Conservation (phyloP, 2,888 invertebrate species). For the Cantharis nigra region DNA sequence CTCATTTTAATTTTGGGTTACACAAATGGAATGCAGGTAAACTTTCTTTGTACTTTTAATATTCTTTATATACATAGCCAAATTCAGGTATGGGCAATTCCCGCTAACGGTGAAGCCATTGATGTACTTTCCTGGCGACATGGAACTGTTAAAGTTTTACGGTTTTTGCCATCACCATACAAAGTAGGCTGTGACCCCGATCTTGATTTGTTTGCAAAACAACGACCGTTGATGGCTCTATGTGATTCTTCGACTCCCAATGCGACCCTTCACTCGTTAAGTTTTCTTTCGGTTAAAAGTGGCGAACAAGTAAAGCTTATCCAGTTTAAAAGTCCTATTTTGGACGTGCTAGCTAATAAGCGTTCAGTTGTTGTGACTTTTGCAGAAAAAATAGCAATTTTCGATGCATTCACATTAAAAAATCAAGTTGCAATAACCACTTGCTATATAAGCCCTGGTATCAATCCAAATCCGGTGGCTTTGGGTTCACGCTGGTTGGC, state of each 20-base stretch:
- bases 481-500: constrained; percentile 85
- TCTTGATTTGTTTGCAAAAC: constrained; percentile 74
- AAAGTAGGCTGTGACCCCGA: constrained; percentile 54
- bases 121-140: constrained; percentile 95
- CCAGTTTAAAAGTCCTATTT: constrained; percentile 88
- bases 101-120: constrained; percentile 89
- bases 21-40: constrained; percentile 77
- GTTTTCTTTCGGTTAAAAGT: constrained; percentile 82
- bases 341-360: constrained; percentile 88
- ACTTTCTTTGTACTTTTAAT: not conserved
- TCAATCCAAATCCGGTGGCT: constrained; percentile 80
- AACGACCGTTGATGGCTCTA: constrained; percentile 87
- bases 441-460: constrained; percentile 86
- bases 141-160: constrained; percentile 80
- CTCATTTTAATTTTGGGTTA: constrained; percentile 89
- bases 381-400: constrained; percentile 86
- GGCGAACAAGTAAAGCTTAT: constrained; percentile 87
- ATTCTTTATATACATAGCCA: not conserved
- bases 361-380: constrained; percentile 87
- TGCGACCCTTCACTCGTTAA: constrained; percentile 78
- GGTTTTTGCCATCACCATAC: constrained; percentile 81
- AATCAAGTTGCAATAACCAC: constrained; percentile 86
- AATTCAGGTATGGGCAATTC: constrained; percentile 79
- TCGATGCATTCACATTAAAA: constrained; percentile 86
- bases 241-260: constrained; percentile 85